Percentiles rank a stretch among this genome's conserved stretches.
Evolutionary conservation across 2,888 invertebrate genomes (phyloP).

Genomic region (Amphiduros pacificus): DNA sequence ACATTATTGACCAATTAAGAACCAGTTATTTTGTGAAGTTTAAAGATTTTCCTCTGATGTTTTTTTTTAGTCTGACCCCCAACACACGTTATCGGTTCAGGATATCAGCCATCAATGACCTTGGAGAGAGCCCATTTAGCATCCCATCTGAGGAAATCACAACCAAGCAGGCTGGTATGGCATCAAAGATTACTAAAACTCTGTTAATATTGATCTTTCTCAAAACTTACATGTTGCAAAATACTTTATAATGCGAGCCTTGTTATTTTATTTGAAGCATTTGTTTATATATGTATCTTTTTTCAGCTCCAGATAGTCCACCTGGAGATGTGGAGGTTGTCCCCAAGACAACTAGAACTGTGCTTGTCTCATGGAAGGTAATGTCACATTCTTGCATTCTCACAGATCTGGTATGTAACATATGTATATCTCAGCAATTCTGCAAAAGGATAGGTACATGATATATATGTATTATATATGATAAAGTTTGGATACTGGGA

Average conservation of each 20-base stretch:
- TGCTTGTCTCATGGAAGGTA: conserved; percentile 85
- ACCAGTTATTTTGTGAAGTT: neutral
- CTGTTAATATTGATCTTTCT: too few relatives aligned
- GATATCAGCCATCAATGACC: conserved; percentile 93
- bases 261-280: too few relatives aligned
- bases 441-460: too few relatives aligned
- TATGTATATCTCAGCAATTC: too few relatives aligned
- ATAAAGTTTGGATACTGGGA: too few relatives aligned
- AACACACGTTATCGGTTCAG: conserved; percentile 88
- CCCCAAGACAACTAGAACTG: conserved; percentile 91
- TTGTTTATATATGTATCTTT: too few relatives aligned
- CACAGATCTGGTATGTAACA: too few relatives aligned
- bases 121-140: conserved; percentile 91
- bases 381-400: too few relatives aligned
- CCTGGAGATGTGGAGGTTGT: conserved; percentile 83
- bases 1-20: neutral
- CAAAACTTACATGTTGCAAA: too few relatives aligned
- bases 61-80: conserved; percentile 69
- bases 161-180: conserved; percentile 51
- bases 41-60: neutral
- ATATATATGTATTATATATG: too few relatives aligned
- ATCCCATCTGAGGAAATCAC: conserved; percentile 50
- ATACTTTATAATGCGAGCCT: too few relatives aligned
- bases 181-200: too few relatives aligned
- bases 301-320: conserved; percentile 78